Base-by-base conservation (phyloP, 2,797 vertebrate genomes). In the Neostethus bicornis region DNA sequence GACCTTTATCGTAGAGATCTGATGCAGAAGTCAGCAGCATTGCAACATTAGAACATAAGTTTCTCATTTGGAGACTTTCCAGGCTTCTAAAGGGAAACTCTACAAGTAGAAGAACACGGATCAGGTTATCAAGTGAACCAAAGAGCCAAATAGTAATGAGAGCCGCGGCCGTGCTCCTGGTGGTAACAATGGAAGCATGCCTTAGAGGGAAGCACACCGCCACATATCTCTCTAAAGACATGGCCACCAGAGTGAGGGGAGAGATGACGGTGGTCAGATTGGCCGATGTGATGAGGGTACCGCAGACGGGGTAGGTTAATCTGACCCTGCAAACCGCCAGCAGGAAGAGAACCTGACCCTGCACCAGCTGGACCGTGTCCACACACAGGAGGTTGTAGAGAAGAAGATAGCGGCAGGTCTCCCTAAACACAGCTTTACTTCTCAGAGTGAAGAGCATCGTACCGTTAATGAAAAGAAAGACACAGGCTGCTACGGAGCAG, bases 381-480 rank as follows among this genome's bases (percentile, higher is more conserved):
- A 57, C 51, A 43, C 86, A 78, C 1, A 87, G 72, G 0, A 77
- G 56, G 14, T 68, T 67, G 16, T 38, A 74, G 11, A 80, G 44
- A 2, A 77, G 54, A 17, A 87, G 53, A 24, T 85, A 88, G 1
- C 88, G 59, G 4, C 24, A 29, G 1, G 59, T 61, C 4, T 52
- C 58, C n/a, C 41, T 21, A 37, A 61, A 44, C 57, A 51, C 47
- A 2, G 38, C 12, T 8, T 51, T 85, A 17, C 75, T 84, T 35
- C 67, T 37, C 13, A 90, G 7, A 7, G 64, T 68, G 48, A 61
- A 68, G 23, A 89, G 14, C 75, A 90, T 73, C 46, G 55, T 23
- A 2, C 50, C 43, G 26, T 88, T 90, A 10, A 89, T 43, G 58
- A 51, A 75, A 6, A 79, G 47, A 42, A 84, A 87, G 4, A 77